These are phyloP conservation scores for Pipa parva DNA, from an alignment of 2,113 vertebrate species.

Conservation along the genomic window DNA sequence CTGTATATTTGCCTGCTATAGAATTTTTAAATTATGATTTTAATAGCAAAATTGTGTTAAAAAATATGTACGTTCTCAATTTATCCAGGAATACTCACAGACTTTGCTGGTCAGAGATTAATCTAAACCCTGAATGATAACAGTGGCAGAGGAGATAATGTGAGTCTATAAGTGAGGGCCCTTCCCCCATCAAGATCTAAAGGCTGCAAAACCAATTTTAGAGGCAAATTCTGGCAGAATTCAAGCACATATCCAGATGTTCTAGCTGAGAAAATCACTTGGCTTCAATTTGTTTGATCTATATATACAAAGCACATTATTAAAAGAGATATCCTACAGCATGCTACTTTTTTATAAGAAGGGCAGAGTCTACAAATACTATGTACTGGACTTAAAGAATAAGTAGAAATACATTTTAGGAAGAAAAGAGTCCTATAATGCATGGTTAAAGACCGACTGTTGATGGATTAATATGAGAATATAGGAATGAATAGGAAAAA, in stretches of 20 bases:
- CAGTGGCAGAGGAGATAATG: slow-evolving; percentile 4
- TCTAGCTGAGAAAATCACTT: slow-evolving; percentile 17
- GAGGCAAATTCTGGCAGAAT: slow-evolving; percentile 16
- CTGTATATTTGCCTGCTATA: not conserved
- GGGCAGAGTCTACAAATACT: not conserved
- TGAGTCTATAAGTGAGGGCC: not conserved
- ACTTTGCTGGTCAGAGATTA: not conserved
- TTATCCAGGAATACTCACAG: not conserved
- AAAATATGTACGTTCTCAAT: not conserved
- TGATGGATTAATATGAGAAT: no score
- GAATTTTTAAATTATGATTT: not conserved
- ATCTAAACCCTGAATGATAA: slow-evolving; percentile 8
- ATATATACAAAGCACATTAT: not conserved
- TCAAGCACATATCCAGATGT: slow-evolving; percentile 33
- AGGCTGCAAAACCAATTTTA: slow-evolving; percentile 6
- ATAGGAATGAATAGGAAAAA: no score
- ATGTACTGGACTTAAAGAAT: not conserved
- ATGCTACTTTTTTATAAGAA: not conserved
- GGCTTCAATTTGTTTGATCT: slow-evolving; percentile 21
- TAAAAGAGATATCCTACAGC: not conserved
- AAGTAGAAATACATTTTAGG: not conserved
- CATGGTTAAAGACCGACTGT: no score
- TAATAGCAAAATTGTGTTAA: not conserved
- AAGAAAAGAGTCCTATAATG: no score
- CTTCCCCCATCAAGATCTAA: not conserved